phyloP scores from a whole-genome alignment of 2,797 vertebrate species.

The Acanthornis magna region DNA sequence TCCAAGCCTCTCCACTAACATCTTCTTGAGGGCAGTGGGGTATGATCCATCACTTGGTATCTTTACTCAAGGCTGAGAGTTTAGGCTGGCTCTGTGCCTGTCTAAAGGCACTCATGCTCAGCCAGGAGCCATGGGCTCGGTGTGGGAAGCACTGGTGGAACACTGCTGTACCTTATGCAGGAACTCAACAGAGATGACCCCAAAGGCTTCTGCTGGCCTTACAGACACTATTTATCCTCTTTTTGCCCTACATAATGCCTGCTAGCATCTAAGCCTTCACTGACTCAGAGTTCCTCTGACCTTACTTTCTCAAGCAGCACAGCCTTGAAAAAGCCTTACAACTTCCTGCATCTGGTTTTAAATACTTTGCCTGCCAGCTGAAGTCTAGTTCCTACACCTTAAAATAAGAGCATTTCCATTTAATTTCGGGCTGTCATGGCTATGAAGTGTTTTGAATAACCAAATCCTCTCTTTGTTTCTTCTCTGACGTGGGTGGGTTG shows the following conservation, averaged over 20 bases:
- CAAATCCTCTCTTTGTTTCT: neutral
- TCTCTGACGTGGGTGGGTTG: neutral
- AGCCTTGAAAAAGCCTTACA: neutral
- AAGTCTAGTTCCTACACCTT: neutral
- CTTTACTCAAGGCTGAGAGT: neutral
- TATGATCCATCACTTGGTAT: neutral
- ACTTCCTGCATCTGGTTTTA: neutral
- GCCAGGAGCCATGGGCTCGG: neutral
- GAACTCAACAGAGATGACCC: neutral
- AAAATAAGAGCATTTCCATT: neutral
- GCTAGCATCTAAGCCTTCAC: neutral
- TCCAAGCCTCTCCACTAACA: neutral
- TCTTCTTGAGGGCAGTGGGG: neutral
- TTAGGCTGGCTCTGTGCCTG: neutral
- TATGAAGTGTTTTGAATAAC: neutral
- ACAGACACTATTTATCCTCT: neutral
- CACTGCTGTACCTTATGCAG: fast-evolving
- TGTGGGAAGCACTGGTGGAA: neutral
- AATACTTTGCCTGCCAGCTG: neutral
- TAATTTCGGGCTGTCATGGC: neutral
- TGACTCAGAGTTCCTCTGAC: neutral
- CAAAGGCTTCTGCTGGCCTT: neutral
- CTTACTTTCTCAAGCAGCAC: neutral
- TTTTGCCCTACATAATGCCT: neutral
- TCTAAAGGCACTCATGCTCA: neutral